Conservation (phyloP, 2,888 invertebrate species). For the Polia nebulosa region DNA sequence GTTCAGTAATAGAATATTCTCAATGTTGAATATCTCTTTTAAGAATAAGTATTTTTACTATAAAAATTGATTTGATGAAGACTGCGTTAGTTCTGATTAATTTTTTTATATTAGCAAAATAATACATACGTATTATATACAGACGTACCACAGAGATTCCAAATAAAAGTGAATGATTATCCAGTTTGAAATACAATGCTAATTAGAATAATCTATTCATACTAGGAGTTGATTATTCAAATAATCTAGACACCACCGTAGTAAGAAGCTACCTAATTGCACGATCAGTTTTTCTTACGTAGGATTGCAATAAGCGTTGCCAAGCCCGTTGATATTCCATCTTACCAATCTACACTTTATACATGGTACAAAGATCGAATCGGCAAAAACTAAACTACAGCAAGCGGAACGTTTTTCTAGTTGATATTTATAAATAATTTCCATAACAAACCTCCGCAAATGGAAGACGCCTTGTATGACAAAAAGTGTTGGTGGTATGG, state of each 20-base stretch:
- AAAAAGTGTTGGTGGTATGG: slow-evolving; percentile 50
- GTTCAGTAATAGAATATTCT: slow-evolving; percentile 32
- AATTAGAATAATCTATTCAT: neutral
- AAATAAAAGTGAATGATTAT: neutral
- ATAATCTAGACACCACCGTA: slow-evolving; percentile 1
- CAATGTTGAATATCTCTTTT: neutral
- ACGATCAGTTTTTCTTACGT: slow-evolving; percentile 27
- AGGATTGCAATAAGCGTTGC: neutral
- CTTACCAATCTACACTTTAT: neutral
- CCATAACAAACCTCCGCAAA: slow-evolving; percentile 46
- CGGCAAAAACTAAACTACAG: slow-evolving; percentile 18
- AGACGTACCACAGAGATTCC: neutral
- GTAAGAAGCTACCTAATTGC: slow-evolving; percentile 15
- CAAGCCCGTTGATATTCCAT: slow-evolving; percentile 22
- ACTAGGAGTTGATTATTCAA: neutral
- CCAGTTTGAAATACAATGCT: neutral
- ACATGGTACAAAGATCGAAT: slow-evolving; percentile 12
- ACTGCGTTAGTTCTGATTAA: neutral
- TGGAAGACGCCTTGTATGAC: slow-evolving; percentile 44
- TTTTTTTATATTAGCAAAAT: slow-evolving; percentile 5
- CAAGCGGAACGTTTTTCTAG: slow-evolving; percentile 39
- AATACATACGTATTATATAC: neutral
- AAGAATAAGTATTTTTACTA: slow-evolving; percentile 5
- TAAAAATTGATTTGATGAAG: slow-evolving; percentile 2
- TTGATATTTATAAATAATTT: slow-evolving; percentile 42